A percentile compares a stretch with the other conserved stretches of the same genome.
phyloP scores from a whole-genome alignment of 1,140 invertebrate species.

The Penaeus japonicus region DNA sequence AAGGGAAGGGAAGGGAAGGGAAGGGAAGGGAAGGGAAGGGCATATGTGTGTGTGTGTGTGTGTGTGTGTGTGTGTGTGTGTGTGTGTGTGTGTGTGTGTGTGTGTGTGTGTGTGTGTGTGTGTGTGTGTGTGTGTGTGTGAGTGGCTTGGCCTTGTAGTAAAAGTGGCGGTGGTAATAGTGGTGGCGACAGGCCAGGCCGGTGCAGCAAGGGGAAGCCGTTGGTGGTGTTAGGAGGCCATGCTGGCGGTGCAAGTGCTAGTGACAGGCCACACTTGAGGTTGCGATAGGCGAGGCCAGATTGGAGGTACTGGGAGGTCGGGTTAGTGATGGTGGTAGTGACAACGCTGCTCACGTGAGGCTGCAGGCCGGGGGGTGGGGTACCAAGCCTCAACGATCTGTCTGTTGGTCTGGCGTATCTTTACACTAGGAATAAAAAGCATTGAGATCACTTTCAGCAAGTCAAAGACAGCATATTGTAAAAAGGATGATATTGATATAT shows the following conservation, averaged over 20 bases:
- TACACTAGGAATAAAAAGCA: conserved; percentile 56
- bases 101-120: conserved; percentile 40
- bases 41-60: conserved; percentile 18
- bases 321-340: background rate
- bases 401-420: conserved; percentile 51
- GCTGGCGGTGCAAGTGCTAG: too few species aligned
- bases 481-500: conserved; percentile 54
- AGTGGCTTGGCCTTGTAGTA: background rate
- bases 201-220: too few species aligned
- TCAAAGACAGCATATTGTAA: conserved; percentile 56
- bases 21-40: background rate
- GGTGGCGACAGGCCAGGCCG: background rate
- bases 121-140: conserved; percentile 28
- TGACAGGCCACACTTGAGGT: background rate
- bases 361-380: background rate
- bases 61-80: conserved; percentile 20
- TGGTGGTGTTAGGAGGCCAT: too few species aligned
- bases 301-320: background rate
- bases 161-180: background rate
- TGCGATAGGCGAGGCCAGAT: background rate
- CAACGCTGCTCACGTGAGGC: conserved; percentile 28
- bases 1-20: too few species aligned
- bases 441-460: conserved; percentile 56
- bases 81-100: conserved; percentile 22
- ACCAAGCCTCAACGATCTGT: conserved; percentile 40